Conservation (phyloP, 2,797 vertebrate species). For the Tauraco hartlaubi region DNA sequence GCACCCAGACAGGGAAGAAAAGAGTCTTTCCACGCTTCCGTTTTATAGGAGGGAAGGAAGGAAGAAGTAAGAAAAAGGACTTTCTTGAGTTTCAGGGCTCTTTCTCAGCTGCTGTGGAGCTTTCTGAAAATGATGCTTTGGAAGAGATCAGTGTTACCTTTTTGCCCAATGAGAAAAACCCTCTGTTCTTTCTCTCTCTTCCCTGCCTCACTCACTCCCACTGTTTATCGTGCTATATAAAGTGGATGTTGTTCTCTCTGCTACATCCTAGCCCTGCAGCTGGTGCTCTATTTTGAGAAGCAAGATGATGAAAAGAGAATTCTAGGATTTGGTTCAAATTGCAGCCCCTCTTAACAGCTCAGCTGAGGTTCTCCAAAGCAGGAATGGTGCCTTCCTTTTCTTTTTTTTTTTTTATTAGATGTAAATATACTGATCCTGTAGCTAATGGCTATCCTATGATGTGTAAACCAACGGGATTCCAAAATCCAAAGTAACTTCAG, state of each 20-base stretch:
- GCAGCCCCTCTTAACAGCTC: not conserved
- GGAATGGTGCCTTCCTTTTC: not conserved
- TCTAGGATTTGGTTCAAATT: not conserved
- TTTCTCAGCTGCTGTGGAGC: not conserved
- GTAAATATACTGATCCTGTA: not conserved
- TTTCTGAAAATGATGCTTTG: not conserved
- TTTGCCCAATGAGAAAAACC: not conserved
- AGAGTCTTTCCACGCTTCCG: not conserved
- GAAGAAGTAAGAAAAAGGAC: not conserved
- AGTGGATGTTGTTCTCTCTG: not conserved
- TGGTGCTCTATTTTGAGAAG: constrained; percentile 34
- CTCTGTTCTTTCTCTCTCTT: not conserved
- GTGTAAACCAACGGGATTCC: not conserved
- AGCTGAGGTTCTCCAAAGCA: not conserved
- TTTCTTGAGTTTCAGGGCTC: not conserved
- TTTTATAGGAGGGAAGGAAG: not conserved
- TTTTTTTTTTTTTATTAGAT: not conserved
- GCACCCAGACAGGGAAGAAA: not conserved
- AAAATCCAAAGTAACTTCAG: not conserved
- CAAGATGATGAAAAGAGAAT: not conserved
- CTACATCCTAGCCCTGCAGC: not conserved
- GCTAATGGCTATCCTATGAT: not conserved
- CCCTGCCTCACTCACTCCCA: not conserved
- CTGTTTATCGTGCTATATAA: not conserved
- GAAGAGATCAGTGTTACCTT: not conserved